phyloP scores from a whole-genome alignment of 1,140 invertebrate species.

The Drosophila chauvacae region DNA sequence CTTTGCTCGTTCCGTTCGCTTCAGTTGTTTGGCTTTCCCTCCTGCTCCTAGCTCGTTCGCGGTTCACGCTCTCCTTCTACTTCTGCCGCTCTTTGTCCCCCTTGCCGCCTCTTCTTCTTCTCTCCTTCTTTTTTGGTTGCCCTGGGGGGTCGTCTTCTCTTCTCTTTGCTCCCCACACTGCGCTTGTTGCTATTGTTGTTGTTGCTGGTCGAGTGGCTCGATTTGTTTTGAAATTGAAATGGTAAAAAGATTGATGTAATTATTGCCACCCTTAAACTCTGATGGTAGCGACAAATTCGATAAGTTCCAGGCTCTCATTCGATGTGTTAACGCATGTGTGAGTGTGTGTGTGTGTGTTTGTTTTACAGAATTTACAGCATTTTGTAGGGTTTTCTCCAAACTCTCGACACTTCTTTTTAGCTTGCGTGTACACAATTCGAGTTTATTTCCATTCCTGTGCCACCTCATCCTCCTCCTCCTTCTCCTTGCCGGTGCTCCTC shows the following conservation, averaged over 20 bases:
- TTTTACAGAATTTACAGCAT: constrained; percentile 25
- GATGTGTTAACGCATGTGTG: not conserved
- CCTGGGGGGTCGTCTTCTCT: constrained; percentile 27
- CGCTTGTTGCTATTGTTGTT: not conserved
- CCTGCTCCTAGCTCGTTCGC: not conserved
- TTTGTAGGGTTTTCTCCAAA: constrained; percentile 17
- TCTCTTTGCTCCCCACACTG: not conserved
- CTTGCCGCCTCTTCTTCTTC: not conserved
- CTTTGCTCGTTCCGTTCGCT: constrained; percentile 25
- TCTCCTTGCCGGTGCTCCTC: constrained; percentile 18
- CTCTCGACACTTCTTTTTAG: constrained; percentile 10
- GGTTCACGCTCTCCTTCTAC: not conserved
- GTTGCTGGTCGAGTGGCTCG: constrained; percentile 35
- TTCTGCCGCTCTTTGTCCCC: not conserved
- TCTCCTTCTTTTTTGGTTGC: constrained; percentile 5
- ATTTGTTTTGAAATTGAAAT: constrained; percentile 68
- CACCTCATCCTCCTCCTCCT: constrained; percentile 9
- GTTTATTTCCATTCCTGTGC: constrained; percentile 61
- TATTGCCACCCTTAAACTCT: constrained; percentile 61
- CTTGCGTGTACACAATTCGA: constrained; percentile 47
- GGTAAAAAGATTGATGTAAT: constrained; percentile 75
- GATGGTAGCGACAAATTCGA: constrained; percentile 46
- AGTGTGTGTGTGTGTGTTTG: constrained; percentile 8
- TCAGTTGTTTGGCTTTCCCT: constrained; percentile 18
- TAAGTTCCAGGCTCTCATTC: constrained; percentile 32